Conservation (phyloP, 2,888 invertebrate genomes). For the Perdita meconis region DNA sequence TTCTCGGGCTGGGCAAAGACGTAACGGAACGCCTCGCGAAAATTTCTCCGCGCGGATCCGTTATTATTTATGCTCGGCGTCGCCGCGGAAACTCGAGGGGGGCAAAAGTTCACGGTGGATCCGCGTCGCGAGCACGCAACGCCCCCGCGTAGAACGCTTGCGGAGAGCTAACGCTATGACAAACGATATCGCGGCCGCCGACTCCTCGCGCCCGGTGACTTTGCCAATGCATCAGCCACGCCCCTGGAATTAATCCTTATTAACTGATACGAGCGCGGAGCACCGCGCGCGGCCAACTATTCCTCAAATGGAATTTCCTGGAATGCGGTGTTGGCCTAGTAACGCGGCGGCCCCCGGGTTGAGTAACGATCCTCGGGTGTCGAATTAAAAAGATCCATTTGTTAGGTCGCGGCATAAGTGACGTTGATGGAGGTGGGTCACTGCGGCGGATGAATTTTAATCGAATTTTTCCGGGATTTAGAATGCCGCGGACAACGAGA, state of each 20-base stretch:
- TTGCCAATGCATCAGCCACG: conserved; percentile 64
- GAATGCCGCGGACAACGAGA: too few relatives aligned
- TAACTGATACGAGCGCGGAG: conserved; percentile 48
- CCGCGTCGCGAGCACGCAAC: conserved; percentile 38
- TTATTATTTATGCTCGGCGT: conserved; percentile 64
- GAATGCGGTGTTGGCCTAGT: too few relatives aligned
- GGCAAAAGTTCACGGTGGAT: conserved; percentile 57
- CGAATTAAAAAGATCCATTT: too few relatives aligned
- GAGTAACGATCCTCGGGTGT: too few relatives aligned
- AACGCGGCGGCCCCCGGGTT: too few relatives aligned
- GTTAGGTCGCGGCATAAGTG: too few relatives aligned
- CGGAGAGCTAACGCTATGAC: conserved; percentile 55
- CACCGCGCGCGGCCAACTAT: conserved; percentile 35
- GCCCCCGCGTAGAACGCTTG: conserved; percentile 11
- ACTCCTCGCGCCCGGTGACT: conserved; percentile 63
- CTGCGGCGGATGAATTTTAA: too few relatives aligned
- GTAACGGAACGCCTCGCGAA: conserved; percentile 17
- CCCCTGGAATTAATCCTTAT: conserved; percentile 68
- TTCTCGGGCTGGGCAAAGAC: conserved; percentile 36
- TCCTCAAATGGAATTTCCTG: conserved; percentile 41
- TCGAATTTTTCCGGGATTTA: too few relatives aligned
- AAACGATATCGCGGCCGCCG: conserved; percentile 59
- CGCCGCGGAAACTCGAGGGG: conserved; percentile 56
- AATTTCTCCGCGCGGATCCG: conserved; percentile 22
- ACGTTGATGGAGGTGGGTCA: too few relatives aligned